Conservation (phyloP, 2,888 invertebrate genomes). For the Nycteola revayana region DNA sequence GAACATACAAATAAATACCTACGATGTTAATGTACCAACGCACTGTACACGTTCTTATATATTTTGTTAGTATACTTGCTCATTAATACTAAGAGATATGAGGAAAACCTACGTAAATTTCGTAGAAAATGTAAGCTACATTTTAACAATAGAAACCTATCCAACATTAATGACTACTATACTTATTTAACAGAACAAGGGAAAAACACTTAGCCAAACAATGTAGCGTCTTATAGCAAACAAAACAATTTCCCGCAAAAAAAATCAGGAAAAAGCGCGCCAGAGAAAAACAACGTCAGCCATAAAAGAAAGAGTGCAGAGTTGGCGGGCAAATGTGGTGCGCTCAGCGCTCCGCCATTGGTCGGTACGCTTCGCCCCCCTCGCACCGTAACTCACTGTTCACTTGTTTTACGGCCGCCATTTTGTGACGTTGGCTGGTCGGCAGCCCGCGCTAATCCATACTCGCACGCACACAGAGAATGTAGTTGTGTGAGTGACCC, state of each 20-base stretch:
- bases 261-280: constrained; percentile 75
- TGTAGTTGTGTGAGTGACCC: constrained; percentile 59
- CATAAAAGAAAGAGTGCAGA: constrained; percentile 81
- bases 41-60: too few relatives aligned
- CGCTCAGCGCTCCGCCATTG: constrained; percentile 72
- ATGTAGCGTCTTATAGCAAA: constrained; percentile 73
- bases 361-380: constrained; percentile 42
- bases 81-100: too few relatives aligned
- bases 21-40: too few relatives aligned
- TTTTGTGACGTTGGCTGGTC: constrained; percentile 80
- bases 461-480: constrained; percentile 38
- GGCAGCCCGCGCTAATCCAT: constrained; percentile 74
- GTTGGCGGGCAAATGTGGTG: constrained; percentile 72
- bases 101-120: too few relatives aligned
- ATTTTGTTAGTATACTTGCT: too few relatives aligned
- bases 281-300: constrained; percentile 75
- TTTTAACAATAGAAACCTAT: constrained; percentile 12
- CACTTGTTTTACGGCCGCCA: constrained; percentile 82
- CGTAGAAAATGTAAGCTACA: too few relatives aligned
- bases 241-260: constrained; percentile 73
- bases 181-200: constrained; percentile 42
- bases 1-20: too few relatives aligned
- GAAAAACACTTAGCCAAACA: constrained; percentile 67
- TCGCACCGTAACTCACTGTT: constrained; percentile 78
- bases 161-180: constrained; percentile 33